Evolutionary conservation across 2,113 vertebrate species (phyloP).

Genomic region (Thamnophis sirtalis): DNA sequence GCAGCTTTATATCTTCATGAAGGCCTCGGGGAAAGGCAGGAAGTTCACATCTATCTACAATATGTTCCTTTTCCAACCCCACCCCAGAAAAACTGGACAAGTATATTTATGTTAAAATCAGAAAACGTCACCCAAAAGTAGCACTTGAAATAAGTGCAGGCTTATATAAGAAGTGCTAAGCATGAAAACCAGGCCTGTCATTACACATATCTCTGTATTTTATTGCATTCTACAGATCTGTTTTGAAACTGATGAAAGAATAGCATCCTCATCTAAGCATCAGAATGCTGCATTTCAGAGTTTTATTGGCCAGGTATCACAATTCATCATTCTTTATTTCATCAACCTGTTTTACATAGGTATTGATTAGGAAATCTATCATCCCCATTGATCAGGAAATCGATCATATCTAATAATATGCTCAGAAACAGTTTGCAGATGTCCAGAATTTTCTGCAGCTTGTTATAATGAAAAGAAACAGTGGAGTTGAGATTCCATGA

Average conservation of each 20-base stretch:
- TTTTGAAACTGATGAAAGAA: neutral
- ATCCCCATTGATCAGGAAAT: neutral
- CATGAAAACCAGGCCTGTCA: neutral
- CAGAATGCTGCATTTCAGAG: neutral
- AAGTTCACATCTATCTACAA: neutral
- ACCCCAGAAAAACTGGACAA: neutral
- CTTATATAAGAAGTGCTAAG: neutral
- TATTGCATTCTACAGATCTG: neutral
- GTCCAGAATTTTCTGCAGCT: neutral
- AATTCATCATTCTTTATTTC: neutral
- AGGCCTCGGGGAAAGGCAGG: neutral
- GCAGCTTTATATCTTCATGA: neutral
- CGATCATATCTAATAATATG: neutral
- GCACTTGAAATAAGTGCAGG: neutral
- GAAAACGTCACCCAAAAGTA: neutral
- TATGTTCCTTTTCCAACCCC: neutral
- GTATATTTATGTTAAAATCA: neutral
- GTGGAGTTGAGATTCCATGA: neutral
- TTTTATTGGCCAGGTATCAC: neutral
- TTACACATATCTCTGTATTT: neutral
- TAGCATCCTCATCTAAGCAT: neutral
- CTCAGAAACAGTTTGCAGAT: neutral
- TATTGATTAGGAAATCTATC: neutral
- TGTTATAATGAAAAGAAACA: neutral
- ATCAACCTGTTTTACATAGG: neutral